A percentile compares a stretch with the other conserved stretches of the same genome.
phyloP scores from a whole-genome alignment of 2,888 invertebrate genomes.

The Helobdella robusta region DNA sequence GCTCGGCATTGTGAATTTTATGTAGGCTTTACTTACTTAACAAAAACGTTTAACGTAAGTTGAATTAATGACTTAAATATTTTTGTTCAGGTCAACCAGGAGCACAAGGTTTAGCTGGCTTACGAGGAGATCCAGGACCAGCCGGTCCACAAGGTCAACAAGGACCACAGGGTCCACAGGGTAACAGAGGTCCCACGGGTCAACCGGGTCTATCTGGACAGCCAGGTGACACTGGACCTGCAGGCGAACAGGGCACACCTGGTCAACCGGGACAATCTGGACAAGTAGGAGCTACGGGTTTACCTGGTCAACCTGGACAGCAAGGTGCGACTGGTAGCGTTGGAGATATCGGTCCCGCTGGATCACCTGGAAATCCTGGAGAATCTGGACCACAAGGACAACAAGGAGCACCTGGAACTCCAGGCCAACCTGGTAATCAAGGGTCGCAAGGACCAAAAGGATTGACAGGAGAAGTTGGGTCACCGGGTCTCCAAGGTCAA shows the following conservation, averaged over 20 bases:
- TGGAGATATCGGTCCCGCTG: conserved; percentile 27
- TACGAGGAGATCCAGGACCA: conserved; percentile 12
- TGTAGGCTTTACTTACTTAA: too few species aligned
- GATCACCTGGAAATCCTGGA: conserved; percentile 26
- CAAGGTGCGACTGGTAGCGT: conserved; percentile 38
- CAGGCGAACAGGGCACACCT: conserved; percentile 11
- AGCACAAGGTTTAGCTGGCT: conserved; percentile 3
- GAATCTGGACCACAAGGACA: conserved; percentile 17
- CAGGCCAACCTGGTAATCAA: conserved; percentile 13
- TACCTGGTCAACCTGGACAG: conserved; percentile 56
- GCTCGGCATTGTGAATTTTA: too few species aligned
- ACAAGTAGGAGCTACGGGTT: conserved; percentile 2
- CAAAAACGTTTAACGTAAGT: too few species aligned
- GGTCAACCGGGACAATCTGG: conserved; percentile 30
- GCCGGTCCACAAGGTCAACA: conserved; percentile 20
- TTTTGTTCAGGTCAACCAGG: conserved; percentile 6
- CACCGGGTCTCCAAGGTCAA: conserved; percentile 10
- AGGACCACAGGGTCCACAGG: conserved; percentile 3
- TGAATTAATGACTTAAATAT: too few species aligned
- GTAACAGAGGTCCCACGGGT: not conserved
- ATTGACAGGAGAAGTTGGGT: too few species aligned
- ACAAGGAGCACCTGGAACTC: conserved; percentile 4
- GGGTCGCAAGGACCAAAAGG: conserved; percentile 24
- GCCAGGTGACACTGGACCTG: conserved; percentile 21
- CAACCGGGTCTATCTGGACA: conserved; percentile 17